A percentile compares a stretch with the other conserved stretches of the same genome.
Evolutionary conservation across 2,797 vertebrate species (phyloP).

Genomic region (Alauda arvensis): DNA sequence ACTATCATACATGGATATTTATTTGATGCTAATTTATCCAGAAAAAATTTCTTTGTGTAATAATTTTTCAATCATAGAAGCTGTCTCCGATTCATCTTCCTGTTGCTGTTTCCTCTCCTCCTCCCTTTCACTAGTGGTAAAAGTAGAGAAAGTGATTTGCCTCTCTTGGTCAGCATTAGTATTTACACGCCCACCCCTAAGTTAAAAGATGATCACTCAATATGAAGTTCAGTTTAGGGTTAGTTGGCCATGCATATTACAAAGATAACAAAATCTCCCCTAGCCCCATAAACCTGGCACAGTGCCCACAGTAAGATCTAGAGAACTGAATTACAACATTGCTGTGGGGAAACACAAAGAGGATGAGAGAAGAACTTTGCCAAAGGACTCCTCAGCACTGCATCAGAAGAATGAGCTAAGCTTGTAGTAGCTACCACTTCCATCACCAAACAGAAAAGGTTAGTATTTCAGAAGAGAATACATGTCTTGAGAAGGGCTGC

Average conservation of each 20-base stretch:
- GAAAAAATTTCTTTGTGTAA: not conserved
- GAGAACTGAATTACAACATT: not conserved
- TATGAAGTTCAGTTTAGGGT: not conserved
- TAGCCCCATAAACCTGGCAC: not conserved
- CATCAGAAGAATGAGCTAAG: not conserved
- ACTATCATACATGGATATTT: not conserved
- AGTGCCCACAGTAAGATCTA: not conserved
- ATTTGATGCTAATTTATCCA: not conserved
- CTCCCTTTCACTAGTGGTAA: rapidly evolving
- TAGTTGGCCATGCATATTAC: not conserved
- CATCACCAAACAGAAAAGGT: not conserved
- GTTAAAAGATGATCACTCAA: not conserved
- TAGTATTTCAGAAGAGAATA: not conserved
- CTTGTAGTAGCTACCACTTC: not conserved
- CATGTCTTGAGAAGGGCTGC: not conserved
- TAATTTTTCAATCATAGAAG: not conserved
- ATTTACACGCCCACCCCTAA: not conserved
- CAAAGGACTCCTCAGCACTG: not conserved
- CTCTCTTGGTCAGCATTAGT: not conserved
- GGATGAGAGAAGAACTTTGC: not conserved
- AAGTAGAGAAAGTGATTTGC: not conserved
- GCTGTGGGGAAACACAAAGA: not conserved
- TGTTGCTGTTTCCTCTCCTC: rapidly evolving
- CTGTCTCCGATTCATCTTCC: not conserved
- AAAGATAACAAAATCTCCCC: not conserved